These are phyloP conservation scores for Eupithecia centaureata DNA, from an alignment of 2,888 invertebrate species.

Conservation along the genomic window DNA sequence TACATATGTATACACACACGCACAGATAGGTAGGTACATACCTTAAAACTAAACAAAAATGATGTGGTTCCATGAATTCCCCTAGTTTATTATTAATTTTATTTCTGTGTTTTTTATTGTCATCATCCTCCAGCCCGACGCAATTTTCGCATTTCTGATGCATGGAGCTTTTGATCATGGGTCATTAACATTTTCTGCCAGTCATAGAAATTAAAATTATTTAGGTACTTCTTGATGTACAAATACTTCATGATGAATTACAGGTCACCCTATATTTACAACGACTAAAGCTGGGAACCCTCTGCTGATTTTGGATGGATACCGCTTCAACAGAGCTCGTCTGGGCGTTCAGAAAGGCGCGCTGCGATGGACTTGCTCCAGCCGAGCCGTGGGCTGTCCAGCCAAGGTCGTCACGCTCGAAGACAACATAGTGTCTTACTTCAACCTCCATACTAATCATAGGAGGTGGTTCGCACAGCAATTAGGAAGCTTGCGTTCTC, in stretches of 20 bases:
- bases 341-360: conserved; percentile 20
- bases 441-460: conserved; percentile 31
- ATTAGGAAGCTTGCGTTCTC: neutral
- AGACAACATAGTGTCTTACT: conserved; percentile 26
- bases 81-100: too few species aligned
- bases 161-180: neutral
- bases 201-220: neutral
- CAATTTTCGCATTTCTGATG: neutral
- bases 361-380: conserved; percentile 52
- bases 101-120: neutral
- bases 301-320: conserved; percentile 45
- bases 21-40: too few species aligned
- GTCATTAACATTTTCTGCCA: neutral
- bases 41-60: too few species aligned
- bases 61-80: too few species aligned
- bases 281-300: conserved; percentile 50
- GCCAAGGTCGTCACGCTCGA: conserved; percentile 43
- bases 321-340: conserved; percentile 45
- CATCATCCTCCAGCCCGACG: neutral
- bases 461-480: conserved; percentile 5
- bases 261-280: conserved; percentile 18
- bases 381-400: conserved; percentile 49
- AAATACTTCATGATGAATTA: too few species aligned
- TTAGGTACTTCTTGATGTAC: too few species aligned
- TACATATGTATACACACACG: neutral